These are phyloP conservation scores for Diarsia rubi DNA, from an alignment of 2,888 invertebrate species.

Conservation along the genomic window DNA sequence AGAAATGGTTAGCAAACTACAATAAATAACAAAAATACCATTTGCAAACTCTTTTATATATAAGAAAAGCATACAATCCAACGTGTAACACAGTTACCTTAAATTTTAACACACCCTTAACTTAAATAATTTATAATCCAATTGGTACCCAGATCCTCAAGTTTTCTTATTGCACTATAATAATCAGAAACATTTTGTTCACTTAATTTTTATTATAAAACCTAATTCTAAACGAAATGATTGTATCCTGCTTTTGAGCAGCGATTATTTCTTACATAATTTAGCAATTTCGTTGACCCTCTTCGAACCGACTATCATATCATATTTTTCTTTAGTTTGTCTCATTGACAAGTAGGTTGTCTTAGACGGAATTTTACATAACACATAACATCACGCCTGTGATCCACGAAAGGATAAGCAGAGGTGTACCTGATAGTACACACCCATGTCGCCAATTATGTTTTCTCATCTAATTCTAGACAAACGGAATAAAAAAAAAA, in stretches of 20 bases:
- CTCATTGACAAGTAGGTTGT: background rate
- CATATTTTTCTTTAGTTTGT: slow-evolving; percentile 1
- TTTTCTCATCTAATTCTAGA: too few species aligned
- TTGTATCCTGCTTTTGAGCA: background rate
- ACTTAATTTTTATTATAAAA: slow-evolving; percentile 15
- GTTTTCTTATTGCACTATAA: slow-evolving; percentile 53
- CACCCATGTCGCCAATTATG: too few species aligned
- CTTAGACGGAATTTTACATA: background rate
- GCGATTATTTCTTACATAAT: background rate
- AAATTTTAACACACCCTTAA: slow-evolving; percentile 59
- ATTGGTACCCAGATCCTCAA: slow-evolving; percentile 17
- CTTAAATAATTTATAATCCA: slow-evolving; percentile 13
- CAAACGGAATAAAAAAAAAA: too few species aligned
- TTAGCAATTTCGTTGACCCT: slow-evolving; percentile 29
- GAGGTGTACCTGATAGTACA: too few species aligned
- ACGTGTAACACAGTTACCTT: slow-evolving; percentile 60
- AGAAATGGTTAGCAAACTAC: slow-evolving; percentile 4
- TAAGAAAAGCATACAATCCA: slow-evolving; percentile 83
- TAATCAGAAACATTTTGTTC: slow-evolving; percentile 28
- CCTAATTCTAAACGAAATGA: background rate
- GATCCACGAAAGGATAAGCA: too few species aligned
- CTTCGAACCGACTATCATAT: background rate
- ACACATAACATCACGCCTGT: too few species aligned
- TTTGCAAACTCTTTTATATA: slow-evolving; percentile 78
- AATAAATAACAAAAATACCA: slow-evolving; percentile 47